Percentiles rank a stretch among this genome's conserved stretches.
Conservation (phyloP, 1,140 invertebrate species). For the Phocides pigmalion region DNA sequence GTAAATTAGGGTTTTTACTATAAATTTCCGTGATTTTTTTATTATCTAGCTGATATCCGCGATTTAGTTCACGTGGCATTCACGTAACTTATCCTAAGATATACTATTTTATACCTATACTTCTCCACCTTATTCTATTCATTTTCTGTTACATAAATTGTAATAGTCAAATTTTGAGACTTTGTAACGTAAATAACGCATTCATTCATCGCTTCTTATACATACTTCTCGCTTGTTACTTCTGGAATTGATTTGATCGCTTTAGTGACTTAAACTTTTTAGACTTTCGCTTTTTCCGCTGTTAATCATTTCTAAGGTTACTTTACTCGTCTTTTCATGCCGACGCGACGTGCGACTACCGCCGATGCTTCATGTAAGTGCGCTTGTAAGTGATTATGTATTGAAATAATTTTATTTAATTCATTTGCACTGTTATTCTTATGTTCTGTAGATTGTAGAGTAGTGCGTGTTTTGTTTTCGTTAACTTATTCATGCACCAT, state of each 20-base stretch:
- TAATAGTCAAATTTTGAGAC: background rate
- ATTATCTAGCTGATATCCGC: no score
- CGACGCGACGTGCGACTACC: conserved; percentile 69
- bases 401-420: conserved; percentile 54
- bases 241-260: conserved; percentile 60
- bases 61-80: no score
- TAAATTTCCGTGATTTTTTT: no score
- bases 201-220: conserved; percentile 65
- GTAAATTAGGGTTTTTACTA: no score
- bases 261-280: conserved; percentile 49
- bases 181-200: conserved; percentile 13
- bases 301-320: conserved; percentile 74
- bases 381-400: conserved; percentile 59
- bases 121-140: no score
- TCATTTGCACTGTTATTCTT: conserved; percentile 70
- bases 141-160: no score
- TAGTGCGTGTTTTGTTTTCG: conserved; percentile 62
- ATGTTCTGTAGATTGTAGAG: conserved; percentile 57
- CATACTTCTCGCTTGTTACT: conserved; percentile 62
- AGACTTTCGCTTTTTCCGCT: conserved; percentile 66
- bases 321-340: conserved; percentile 80
- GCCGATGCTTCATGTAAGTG: conserved; percentile 83
- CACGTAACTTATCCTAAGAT: no score
- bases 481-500: conserved; percentile 75
- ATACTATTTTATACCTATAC: no score